phyloP scores from a whole-genome alignment of 1,140 invertebrate genomes.

The Neodiprion virginianus region DNA sequence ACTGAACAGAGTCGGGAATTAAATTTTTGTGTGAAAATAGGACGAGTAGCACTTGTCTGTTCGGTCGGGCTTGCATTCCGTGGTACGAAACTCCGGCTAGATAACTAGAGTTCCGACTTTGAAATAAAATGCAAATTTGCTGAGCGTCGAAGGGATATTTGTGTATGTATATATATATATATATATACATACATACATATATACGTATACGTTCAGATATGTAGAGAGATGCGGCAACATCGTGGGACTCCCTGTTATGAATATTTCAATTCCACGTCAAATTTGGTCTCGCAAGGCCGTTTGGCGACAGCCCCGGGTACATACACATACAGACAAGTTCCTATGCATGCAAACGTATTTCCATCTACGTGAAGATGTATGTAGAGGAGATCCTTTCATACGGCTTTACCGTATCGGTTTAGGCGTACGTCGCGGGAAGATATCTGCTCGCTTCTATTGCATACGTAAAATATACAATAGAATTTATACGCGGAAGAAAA shows the following conservation, averaged over 20 bases:
- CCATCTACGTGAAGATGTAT: neutral
- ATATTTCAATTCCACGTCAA: constrained; percentile 14
- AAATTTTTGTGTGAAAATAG: no score
- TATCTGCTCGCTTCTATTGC: neutral
- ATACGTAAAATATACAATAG: constrained; percentile 2
- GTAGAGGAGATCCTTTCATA: neutral
- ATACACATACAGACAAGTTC: no score
- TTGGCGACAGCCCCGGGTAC: neutral
- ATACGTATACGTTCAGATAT: no score
- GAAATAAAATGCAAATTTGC: constrained; percentile 48
- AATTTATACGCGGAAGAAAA: neutral
- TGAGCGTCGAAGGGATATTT: constrained; percentile 18
- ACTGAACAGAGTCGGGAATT: no score
- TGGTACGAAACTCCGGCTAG: no score
- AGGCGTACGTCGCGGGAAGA: neutral
- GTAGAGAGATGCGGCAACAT: neutral
- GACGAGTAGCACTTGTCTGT: no score
- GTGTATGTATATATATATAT: neutral
- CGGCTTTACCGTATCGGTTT: neutral
- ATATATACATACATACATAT: neutral
- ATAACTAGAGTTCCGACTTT: constrained; percentile 25
- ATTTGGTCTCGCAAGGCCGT: constrained; percentile 6
- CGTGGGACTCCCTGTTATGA: constrained; percentile 8
- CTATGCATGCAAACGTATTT: neutral
- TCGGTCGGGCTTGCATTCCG: no score